Conservation (phyloP, 2,797 vertebrate species). For the Astyanax mexicanus region DNA sequence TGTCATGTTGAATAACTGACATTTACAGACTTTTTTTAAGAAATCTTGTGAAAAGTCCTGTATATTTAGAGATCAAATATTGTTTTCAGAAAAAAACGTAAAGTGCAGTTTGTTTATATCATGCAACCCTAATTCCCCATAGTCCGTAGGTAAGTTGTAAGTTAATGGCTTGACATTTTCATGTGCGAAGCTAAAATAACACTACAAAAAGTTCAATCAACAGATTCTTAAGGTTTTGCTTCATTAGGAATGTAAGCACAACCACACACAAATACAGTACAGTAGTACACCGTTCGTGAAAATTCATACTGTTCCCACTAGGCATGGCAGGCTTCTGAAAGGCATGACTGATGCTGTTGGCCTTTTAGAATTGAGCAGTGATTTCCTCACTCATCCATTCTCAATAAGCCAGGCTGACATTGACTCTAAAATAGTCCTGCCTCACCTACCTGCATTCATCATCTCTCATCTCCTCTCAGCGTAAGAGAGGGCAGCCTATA, state of each 20-base stretch:
- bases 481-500: conserved; percentile 31
- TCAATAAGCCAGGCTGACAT: conserved; percentile 31
- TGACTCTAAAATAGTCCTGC: conserved; percentile 9
- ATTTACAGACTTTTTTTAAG: too few species aligned
- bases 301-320: not conserved
- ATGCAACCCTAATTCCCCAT: too few species aligned
- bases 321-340: not conserved
- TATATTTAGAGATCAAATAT: too few species aligned
- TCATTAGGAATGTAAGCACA: not conserved
- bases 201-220: too few species aligned
- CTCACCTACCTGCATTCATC: conserved; percentile 55
- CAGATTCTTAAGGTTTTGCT: not conserved
- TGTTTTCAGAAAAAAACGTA: too few species aligned
- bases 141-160: not conserved
- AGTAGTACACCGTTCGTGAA: too few species aligned
- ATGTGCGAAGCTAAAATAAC: too few species aligned
- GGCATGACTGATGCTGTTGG: conserved; percentile 52
- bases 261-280: too few species aligned
- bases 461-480: conserved; percentile 63
- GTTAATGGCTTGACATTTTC: too few species aligned
- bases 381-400: conserved; percentile 62
- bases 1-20: too few species aligned
- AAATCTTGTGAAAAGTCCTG: too few species aligned
- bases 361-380: conserved; percentile 53
- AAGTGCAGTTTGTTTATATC: too few species aligned